A percentile compares a stretch with the other conserved stretches of the same genome.
Evolutionary conservation across 1,140 invertebrate genomes (phyloP).

Genomic region (Drosophila cardini): DNA sequence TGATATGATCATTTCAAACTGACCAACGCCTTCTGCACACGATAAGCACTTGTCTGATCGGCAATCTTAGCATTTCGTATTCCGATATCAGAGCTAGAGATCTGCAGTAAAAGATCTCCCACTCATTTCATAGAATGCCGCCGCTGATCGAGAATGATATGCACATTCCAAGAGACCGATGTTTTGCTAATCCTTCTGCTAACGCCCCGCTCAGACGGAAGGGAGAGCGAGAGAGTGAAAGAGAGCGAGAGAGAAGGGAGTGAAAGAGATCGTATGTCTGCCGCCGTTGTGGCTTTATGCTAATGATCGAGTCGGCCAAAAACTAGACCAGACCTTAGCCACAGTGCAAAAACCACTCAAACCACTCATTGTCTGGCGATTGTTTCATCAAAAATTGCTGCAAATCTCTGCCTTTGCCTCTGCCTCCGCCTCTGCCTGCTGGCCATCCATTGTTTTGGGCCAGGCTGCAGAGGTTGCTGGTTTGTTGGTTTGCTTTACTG

Average conservation of each 20-base stretch:
- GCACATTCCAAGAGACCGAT: constrained; percentile 62
- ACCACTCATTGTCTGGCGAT: constrained; percentile 69
- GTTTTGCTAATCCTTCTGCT: constrained; percentile 67
- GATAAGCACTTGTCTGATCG: constrained; percentile 75
- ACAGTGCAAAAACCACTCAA: constrained; percentile 72
- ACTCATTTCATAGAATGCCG: constrained; percentile 17
- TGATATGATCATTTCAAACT: constrained; percentile 38
- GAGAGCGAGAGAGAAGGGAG: background rate
- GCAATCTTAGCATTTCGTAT: constrained; percentile 45
- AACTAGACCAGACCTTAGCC: constrained; percentile 63
- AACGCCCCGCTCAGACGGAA: constrained; percentile 67
- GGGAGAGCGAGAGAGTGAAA: constrained; percentile 3
- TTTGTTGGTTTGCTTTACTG: constrained; percentile 32
- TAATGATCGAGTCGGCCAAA: constrained; percentile 76
- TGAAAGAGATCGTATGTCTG: constrained; percentile 46
- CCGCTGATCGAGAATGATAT: constrained; percentile 69
- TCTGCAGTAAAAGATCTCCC: constrained; percentile 38
- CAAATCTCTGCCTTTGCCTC: constrained; percentile 57
- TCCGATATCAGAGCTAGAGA: constrained; percentile 20
- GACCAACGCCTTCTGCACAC: constrained; percentile 39
- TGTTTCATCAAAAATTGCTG: constrained; percentile 65
- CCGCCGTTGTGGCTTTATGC: constrained; percentile 82
- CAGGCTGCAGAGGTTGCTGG: background rate
- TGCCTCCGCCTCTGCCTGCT: constrained; percentile 41
- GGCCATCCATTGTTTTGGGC: constrained; percentile 60